Evolutionary conservation across 2,797 vertebrate genomes (phyloP), one percentile per base, ranked within the genome.

Genomic region (Esox masquinongy): DNA sequence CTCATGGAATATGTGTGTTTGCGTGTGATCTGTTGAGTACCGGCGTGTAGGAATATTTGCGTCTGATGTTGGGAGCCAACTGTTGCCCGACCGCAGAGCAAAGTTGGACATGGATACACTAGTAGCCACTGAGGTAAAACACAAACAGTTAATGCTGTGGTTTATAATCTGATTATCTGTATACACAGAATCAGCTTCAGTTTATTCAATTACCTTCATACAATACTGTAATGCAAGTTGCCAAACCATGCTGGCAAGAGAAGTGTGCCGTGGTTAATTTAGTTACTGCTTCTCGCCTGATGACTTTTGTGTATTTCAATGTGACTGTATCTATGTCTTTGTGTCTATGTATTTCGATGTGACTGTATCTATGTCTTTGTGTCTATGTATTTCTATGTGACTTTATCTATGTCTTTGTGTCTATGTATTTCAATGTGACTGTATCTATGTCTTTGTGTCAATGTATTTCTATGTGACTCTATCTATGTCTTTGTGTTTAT

Each of bases 111-210:
- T 84, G 82, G 82, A 82, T 77, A 82, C 79, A 79, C 26, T 77
- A 81, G 82, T 80, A 82, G 82, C 82, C 80, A 87, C 77, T 88
- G 83, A 84, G 50, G 80, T 84, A 85, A 90, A 87, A 80, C 36
- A 74, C 80, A 80, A 83, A 78, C 61, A 69, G 71, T 84, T 88
- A 81, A 47, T 12, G 87, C 78, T 77, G 76, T 75, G 76, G 75
- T 82, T 84, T 76, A 71, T 66, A 78, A 81, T 81, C 75, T 75
- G 83, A 83, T 85, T 83, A 84, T 74, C 72, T 80, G 69, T 83
- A 68, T 87, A 84, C 83, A 89, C 83, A 84, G 49, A 74, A 72
- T 83, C 74, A 78, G 73, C 75, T 75, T 72, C 0, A 17, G 72
- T 81, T 86, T 77, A 84, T 85, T 78, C 70, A 68, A 72, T 88